phyloP scores from a whole-genome alignment of 2,797 vertebrate genomes.

The Poecilia wingei region DNA sequence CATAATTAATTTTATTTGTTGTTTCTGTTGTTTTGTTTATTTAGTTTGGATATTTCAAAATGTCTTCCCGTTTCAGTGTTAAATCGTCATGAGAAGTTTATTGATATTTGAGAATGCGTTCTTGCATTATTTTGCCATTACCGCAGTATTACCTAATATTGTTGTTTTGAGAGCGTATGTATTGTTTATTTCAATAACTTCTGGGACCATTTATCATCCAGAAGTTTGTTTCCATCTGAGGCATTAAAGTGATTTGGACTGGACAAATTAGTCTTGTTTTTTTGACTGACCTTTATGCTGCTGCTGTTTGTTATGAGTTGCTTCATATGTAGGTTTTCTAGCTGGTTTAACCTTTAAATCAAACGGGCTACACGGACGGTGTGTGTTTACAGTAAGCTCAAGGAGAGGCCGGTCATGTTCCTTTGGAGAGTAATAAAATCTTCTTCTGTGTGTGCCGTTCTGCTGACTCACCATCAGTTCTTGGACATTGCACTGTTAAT shows the following conservation, averaged over 20 bases:
- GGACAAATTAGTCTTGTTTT: background rate
- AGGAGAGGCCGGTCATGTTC: constrained; percentile 23
- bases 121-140: too few species aligned
- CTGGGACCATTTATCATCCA: too few species aligned
- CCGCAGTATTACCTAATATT: too few species aligned
- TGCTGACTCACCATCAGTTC: constrained; percentile 73
- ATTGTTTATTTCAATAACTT: too few species aligned
- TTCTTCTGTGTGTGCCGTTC: constrained; percentile 33
- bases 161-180: too few species aligned
- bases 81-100: too few species aligned
- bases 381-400: constrained; percentile 31
- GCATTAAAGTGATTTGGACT: background rate
- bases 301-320: background rate
- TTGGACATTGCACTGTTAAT: constrained; percentile 49
- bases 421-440: constrained; percentile 22
- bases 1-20: too few species aligned
- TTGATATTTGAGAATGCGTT: too few species aligned
- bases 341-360: background rate
- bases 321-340: background rate
- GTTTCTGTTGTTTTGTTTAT: too few species aligned
- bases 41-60: too few species aligned
- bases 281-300: background rate
- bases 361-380: constrained; percentile 2
- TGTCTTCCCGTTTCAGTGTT: too few species aligned
- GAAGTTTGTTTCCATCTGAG: too few species aligned